These are phyloP conservation scores for Bufo gargarizans DNA, from an alignment of 2,113 vertebrate species.

Conservation along the genomic window DNA sequence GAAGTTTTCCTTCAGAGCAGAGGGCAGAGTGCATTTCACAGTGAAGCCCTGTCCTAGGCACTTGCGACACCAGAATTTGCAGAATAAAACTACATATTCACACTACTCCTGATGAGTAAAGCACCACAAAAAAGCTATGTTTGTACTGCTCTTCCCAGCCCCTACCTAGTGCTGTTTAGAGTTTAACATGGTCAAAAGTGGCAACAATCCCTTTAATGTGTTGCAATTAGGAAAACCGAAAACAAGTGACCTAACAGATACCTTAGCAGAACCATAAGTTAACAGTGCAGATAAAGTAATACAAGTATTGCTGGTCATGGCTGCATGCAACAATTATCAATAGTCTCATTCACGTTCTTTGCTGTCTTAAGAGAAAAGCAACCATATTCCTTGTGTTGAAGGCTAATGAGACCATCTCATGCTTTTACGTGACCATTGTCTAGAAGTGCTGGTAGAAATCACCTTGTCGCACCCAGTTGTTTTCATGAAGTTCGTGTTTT, in stretches of 20 bases:
- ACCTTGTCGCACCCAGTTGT: slow-evolving; percentile 83
- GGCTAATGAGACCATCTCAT: not conserved
- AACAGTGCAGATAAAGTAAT: not conserved
- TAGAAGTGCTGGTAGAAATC: not conserved
- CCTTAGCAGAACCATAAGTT: not conserved
- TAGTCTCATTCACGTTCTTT: not conserved
- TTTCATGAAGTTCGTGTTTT: slow-evolving; percentile 71
- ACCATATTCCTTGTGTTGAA: not conserved
- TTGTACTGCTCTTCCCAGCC: no score
- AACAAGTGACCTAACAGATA: not conserved
- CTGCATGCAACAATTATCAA: not conserved
- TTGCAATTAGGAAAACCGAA: no score
- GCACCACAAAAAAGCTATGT: no score
- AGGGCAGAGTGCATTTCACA: no score
- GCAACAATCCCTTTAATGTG: no score
- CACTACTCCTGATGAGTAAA: no score
- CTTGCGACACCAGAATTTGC: no score
- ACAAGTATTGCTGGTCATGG: not conserved
- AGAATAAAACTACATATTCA: no score
- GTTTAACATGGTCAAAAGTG: no score
- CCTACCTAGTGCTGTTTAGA: no score
- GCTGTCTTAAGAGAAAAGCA: not conserved
- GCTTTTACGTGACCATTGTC: not conserved
- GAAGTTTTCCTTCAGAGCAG: no score
- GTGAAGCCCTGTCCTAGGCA: no score